phyloP scores from a whole-genome alignment of 2,888 invertebrate species.

The Nipponacmea schrenckii region DNA sequence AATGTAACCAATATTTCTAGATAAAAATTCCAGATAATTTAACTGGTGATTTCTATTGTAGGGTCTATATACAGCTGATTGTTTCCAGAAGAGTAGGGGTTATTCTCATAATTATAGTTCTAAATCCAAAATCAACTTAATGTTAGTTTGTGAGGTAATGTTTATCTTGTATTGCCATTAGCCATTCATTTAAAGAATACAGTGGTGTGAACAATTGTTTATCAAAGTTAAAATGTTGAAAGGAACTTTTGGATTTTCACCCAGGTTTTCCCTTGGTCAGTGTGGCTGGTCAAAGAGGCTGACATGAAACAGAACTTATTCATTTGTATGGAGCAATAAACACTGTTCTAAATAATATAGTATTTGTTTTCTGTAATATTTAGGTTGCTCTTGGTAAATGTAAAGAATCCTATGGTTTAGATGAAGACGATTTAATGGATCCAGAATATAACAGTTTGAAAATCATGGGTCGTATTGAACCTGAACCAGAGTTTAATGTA shows the following conservation, averaged over 20 bases:
- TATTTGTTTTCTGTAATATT: constrained; percentile 9
- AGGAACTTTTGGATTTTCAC: no score
- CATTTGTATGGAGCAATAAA: no score
- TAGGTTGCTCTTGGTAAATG: constrained; percentile 64
- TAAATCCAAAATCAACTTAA: constrained; percentile 62
- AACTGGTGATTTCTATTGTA: constrained; percentile 46
- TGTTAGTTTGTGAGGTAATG: constrained; percentile 70
- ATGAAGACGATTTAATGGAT: constrained; percentile 47
- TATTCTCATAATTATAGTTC: constrained; percentile 64
- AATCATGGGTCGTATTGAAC: constrained; percentile 47
- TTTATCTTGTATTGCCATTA: constrained; percentile 7
- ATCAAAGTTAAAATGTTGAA: no score
- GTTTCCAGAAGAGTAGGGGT: constrained; percentile 69
- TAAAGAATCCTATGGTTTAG: constrained; percentile 40
- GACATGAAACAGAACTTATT: no score
- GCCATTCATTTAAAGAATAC: no score
- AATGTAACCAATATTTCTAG: background rate
- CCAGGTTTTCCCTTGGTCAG: no score
- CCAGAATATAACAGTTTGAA: constrained; percentile 54
- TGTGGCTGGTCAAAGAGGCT: no score
- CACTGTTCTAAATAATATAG: background rate
- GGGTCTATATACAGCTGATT: constrained; percentile 71
- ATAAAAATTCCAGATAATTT: background rate
- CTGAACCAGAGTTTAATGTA: constrained; percentile 54
- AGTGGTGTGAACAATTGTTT: no score